phyloP scores from a whole-genome alignment of 2,888 invertebrate genomes.

The Drosophila kuntzei region DNA sequence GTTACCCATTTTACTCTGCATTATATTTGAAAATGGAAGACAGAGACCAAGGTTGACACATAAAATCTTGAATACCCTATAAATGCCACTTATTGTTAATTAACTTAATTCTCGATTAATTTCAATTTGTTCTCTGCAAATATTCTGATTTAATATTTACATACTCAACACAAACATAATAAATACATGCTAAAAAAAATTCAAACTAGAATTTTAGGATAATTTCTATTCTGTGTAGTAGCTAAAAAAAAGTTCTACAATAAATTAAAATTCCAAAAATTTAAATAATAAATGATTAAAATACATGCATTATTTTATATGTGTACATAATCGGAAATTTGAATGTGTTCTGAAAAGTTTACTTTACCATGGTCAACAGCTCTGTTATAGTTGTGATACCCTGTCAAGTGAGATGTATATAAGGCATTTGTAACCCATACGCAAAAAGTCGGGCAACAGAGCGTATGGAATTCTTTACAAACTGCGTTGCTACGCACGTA shows the following conservation, averaged over 20 bases:
- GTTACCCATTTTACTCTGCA: conserved; percentile 35
- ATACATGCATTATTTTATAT: too few relatives aligned
- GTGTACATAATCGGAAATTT: too few relatives aligned
- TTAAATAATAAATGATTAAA: too few relatives aligned
- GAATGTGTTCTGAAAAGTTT: not conserved
- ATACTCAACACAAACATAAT: too few relatives aligned
- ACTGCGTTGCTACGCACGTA: conserved; percentile 66
- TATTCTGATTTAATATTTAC: too few relatives aligned
- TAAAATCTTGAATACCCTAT: conserved; percentile 11
- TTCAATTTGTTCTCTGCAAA: too few relatives aligned
- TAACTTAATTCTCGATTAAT: not conserved
- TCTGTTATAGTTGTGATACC: conserved; percentile 6
- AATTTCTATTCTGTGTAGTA: too few relatives aligned
- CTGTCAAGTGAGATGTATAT: not conserved
- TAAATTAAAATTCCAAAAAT: too few relatives aligned
- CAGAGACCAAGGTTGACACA: not conserved
- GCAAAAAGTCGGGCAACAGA: conserved; percentile 35
- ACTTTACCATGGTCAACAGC: not conserved
- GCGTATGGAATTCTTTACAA: conserved; percentile 60
- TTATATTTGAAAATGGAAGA: conserved; percentile 37
- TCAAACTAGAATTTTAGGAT: too few relatives aligned
- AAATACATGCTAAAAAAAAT: too few relatives aligned
- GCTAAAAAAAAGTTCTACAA: too few relatives aligned
- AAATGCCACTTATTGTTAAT: not conserved
- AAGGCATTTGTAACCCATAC: conserved; percentile 50